Conservation (phyloP, 2,797 vertebrate species). For the Macropus fuliginosus region DNA sequence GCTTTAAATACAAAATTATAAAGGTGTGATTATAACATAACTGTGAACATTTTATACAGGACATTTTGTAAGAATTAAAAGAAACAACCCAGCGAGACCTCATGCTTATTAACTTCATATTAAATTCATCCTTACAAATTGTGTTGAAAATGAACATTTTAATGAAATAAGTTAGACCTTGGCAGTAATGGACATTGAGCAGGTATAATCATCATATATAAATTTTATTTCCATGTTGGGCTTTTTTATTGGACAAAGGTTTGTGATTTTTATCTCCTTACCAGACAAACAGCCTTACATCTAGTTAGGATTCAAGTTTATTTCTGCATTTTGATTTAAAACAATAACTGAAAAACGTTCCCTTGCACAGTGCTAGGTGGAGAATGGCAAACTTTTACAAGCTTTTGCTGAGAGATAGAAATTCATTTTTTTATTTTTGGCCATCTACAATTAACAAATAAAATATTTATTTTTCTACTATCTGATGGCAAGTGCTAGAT, state of each 20-base stretch:
- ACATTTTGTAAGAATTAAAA: not conserved
- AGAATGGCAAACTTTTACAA: not conserved
- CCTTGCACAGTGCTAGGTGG: not conserved
- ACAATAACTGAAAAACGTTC: not conserved
- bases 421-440: not conserved
- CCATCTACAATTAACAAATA: not conserved
- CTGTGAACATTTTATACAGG: not conserved
- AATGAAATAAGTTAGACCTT: not conserved
- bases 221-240: not conserved
- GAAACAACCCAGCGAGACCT: not conserved
- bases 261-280: not conserved
- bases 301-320: not conserved
- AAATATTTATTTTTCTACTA: not conserved
- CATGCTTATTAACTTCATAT: not conserved
- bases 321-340: not conserved
- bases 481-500: not conserved
- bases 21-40: not conserved
- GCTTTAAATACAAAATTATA: not conserved
- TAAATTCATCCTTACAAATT: not conserved
- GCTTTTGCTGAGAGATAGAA: not conserved
- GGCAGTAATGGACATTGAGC: no score
- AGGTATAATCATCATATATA: not conserved
- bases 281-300: not conserved
- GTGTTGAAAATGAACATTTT: not conserved
- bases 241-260: not conserved